Base-by-base conservation (phyloP, 2,888 invertebrate species). In the Sarcophaga rosellei region DNA sequence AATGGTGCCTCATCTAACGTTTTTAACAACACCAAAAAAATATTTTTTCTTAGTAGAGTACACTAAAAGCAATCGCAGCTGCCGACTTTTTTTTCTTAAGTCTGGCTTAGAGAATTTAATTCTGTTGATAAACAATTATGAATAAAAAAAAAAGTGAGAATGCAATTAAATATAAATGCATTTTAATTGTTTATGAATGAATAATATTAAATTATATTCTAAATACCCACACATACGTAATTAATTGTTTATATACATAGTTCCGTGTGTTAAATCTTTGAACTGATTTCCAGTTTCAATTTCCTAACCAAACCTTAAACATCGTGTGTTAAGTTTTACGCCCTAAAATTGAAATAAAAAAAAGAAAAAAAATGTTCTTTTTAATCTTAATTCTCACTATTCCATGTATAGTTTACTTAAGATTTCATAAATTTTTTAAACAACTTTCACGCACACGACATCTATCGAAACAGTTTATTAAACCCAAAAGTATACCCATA, bases 401-500 rank as follows among this genome's bases (percentile, higher is more conserved):
- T 23, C 25, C 21, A 5, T 47, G 3, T 2, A 20, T 72, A 17
- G n/a, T 45, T 23, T 15, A 53, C 3, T 10, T 45, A 45, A 23
- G 44, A 20, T 66, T 57, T 35, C 11, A 17, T 1, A 8, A 6
- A 59, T 66, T 72, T 66, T 59, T 80, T 11, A 57, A 80, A 65
- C 65, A n/a, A 15, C 17, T 80, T 3, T 21, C 10, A n/a, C 63
- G 79, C 0, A 21, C 23, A 11, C 74, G 84, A 23, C 45, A 88
- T 21, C 74, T 90, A 63, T 87, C 88, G 0, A 81, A 85, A 2
- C 35, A 88, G 4, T 88, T 92, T 72, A 76, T 88, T 8, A 91
- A 91, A 3, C 91, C 92, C 4, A 94, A 94, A 0, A 92, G 92
- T 0, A 85, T 93, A 45, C 95, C 95, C 0, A 8, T 95, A 3